phyloP scores from a whole-genome alignment of 92 coral and sea anemone species.

The Epizoanthus illoricatus region DNA sequence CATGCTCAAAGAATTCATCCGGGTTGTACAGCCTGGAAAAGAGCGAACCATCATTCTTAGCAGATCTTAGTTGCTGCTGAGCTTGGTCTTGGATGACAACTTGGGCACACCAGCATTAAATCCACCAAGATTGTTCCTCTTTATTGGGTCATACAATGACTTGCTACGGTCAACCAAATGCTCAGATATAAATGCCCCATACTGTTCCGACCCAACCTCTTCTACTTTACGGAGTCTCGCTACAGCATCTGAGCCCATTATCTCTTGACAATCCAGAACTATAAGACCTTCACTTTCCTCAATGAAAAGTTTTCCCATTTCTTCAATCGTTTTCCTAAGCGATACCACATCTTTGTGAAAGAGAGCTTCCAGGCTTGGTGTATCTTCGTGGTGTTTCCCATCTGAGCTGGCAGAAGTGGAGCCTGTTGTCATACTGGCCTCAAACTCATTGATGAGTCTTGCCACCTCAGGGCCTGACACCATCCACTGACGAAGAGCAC shows the following conservation, averaged over 20 bases:
- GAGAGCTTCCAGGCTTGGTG: slow-evolving; percentile 2
- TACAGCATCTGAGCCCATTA: slow-evolving; percentile 28
- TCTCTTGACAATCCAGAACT: slow-evolving; percentile 52
- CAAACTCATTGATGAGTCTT: slow-evolving; percentile 22
- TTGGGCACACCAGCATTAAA: slow-evolving; percentile 34
- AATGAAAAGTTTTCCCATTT: slow-evolving; percentile 40
- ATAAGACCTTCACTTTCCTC: slow-evolving; percentile 49
- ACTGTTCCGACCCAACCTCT: slow-evolving; percentile 51
- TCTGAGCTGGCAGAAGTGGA: background rate
- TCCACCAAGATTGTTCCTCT: slow-evolving; percentile 57
- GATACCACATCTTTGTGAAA: slow-evolving; percentile 16
- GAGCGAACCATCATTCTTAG: slow-evolving; percentile 57
- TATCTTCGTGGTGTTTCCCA: slow-evolving; percentile 22
- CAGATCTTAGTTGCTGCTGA: slow-evolving; percentile 35
- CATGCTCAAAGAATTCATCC: slow-evolving; percentile 54
- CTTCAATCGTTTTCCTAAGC: slow-evolving; percentile 19
- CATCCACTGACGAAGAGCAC: slow-evolving; percentile 33
- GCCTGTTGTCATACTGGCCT: slow-evolving; percentile 15
- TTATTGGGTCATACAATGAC: slow-evolving; percentile 56
- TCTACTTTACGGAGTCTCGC: slow-evolving; percentile 42
- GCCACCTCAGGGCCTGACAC: slow-evolving; percentile 35
- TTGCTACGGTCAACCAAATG: slow-evolving; percentile 41
- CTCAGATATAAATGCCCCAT: slow-evolving; percentile 35
- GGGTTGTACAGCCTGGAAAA: slow-evolving; percentile 60
- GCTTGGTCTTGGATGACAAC: slow-evolving; percentile 24